Evolutionary conservation across 1,140 invertebrate genomes (phyloP).

Genomic region (Chymomyza costata): DNA sequence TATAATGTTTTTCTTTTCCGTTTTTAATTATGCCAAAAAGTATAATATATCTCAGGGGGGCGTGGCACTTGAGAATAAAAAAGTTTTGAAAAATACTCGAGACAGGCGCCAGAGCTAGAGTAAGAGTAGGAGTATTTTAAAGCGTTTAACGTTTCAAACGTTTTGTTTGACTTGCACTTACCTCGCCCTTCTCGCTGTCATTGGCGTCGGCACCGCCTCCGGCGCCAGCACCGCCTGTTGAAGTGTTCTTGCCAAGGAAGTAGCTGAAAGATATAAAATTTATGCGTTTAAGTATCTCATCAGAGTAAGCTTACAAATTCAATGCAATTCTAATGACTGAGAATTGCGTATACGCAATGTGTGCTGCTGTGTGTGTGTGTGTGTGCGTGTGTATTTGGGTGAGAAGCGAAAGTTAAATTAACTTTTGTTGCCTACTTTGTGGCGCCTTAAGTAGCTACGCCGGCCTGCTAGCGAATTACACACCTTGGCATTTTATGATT

Average conservation of each 20-base stretch:
- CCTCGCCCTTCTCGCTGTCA: slow-evolving; percentile 57
- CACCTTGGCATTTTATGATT: no score
- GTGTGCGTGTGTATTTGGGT: not conserved
- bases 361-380: no score
- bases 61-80: no score
- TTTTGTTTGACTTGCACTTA: not conserved
- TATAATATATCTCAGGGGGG: no score
- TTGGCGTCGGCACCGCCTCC: slow-evolving; percentile 38
- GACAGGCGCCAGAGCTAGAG: no score
- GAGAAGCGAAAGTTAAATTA: slow-evolving; percentile 22
- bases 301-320: slow-evolving; percentile 22
- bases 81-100: no score
- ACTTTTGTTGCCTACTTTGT: slow-evolving; percentile 48
- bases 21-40: no score
- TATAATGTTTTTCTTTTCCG: no score
- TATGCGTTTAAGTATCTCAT: slow-evolving; percentile 7
- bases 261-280: slow-evolving; percentile 33
- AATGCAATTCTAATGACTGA: slow-evolving; percentile 45
- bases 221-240: slow-evolving; percentile 13
- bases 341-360: not conserved
- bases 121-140: no score
- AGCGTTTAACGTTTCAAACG: not conserved
- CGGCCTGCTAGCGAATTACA: no score
- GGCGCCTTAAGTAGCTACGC: slow-evolving; percentile 11
- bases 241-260: slow-evolving; percentile 46